Percentiles rank a stretch among this genome's conserved stretches.
Evolutionary conservation across 2,888 invertebrate genomes (phyloP).

Genomic region (Elmis aenea): DNA sequence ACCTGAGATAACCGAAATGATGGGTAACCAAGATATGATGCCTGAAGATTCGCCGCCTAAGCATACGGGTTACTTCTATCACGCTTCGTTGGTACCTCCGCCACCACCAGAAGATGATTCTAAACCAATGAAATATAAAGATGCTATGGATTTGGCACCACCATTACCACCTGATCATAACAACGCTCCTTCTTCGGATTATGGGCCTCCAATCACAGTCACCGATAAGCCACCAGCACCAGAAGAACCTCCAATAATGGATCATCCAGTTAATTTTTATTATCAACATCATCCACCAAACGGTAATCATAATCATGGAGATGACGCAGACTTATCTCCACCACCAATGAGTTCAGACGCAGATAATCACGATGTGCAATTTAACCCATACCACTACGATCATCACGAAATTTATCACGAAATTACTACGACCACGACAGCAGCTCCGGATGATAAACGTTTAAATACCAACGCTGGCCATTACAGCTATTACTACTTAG

Average conservation of each 20-base stretch:
- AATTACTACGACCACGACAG: slow-evolving; percentile 44
- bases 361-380: slow-evolving; percentile 22
- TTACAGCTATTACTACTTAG: slow-evolving; percentile 71
- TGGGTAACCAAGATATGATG: too few species aligned
- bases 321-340: slow-evolving; percentile 45
- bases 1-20: too few species aligned
- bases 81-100: slow-evolving; percentile 7
- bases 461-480: slow-evolving; percentile 55
- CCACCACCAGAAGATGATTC: neutral
- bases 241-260: slow-evolving; percentile 17
- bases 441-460: slow-evolving; percentile 52
- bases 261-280: slow-evolving; percentile 17
- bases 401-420: slow-evolving; percentile 45
- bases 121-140: slow-evolving; percentile 12
- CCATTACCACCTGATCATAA: too few species aligned
- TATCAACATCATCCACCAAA: slow-evolving; percentile 16
- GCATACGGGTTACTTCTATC: slow-evolving; percentile 6
- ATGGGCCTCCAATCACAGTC: slow-evolving; percentile 18
- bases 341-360: slow-evolving; percentile 34
- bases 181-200: slow-evolving; percentile 3
- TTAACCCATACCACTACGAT: slow-evolving; percentile 38
- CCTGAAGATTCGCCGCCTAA: too few species aligned
- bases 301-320: slow-evolving; percentile 18
- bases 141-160: too few species aligned
- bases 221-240: slow-evolving; percentile 17